Percentiles rank a stretch among this genome's conserved stretches.
Evolutionary conservation across 2,797 vertebrate genomes (phyloP).

Genomic region (Rhinoraja longicauda): DNA sequence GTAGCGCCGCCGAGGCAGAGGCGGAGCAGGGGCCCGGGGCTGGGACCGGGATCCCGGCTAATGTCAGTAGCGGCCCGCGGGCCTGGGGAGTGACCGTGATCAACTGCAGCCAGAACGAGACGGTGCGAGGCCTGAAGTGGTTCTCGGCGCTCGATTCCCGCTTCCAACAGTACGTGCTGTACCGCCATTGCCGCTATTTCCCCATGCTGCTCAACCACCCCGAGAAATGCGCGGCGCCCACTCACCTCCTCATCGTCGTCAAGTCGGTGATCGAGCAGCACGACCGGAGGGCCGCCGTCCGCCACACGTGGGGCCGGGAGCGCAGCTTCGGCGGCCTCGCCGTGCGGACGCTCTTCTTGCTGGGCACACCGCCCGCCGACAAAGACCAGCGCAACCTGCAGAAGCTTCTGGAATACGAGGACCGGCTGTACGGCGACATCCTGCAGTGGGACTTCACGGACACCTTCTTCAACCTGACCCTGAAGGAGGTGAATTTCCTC

Average conservation of each 20-base stretch:
- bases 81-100: slow-evolving; percentile 60
- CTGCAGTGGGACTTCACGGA: slow-evolving; percentile 79
- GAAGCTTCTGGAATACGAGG: slow-evolving; percentile 68
- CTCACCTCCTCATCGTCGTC: slow-evolving; percentile 67
- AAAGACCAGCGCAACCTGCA: slow-evolving; percentile 69
- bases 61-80: slow-evolving; percentile 42
- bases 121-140: slow-evolving; percentile 56
- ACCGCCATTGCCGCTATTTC: slow-evolving; percentile 71
- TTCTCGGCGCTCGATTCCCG: slow-evolving; percentile 60
- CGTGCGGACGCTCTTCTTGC: slow-evolving; percentile 64
- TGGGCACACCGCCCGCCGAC: slow-evolving; percentile 60
- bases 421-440: slow-evolving; percentile 67
- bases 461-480: slow-evolving; percentile 74
- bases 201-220: slow-evolving; percentile 73
- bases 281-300: slow-evolving; percentile 67
- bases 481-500: slow-evolving; percentile 75
- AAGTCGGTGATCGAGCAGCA: slow-evolving; percentile 73
- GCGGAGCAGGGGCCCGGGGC: slow-evolving; percentile 37
- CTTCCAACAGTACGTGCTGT: slow-evolving; percentile 71
- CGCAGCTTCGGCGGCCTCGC: slow-evolving; percentile 50
- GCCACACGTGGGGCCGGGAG: slow-evolving; percentile 66
- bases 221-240: slow-evolving; percentile 62
- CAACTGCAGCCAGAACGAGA: slow-evolving; percentile 59
- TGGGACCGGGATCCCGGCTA: slow-evolving; percentile 41
- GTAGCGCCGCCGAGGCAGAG: not conserved